Base-by-base conservation (phyloP, 2,888 invertebrate species). In the Leucoptera coffeella region DNA sequence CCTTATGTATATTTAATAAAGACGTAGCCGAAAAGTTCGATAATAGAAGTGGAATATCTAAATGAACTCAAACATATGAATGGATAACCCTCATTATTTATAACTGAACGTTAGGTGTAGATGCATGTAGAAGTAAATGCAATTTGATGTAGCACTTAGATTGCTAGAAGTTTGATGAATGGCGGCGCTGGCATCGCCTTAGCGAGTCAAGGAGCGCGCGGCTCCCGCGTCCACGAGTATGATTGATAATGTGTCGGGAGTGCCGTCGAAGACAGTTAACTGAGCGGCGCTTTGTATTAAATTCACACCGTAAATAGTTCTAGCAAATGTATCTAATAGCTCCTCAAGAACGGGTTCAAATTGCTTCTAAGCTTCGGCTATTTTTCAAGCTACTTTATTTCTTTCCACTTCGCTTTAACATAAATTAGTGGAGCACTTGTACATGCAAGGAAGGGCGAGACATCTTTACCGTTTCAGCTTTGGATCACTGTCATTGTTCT, bases 101-200 rank as follows among this genome's bases (percentile, higher is more conserved):
- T n/a, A n/a, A 5, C 17, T 17, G 15, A 17, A 14, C 12, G 29
- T 14, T 15, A 25, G 31, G 30, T 33, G 42, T 43, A 42, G 39
- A 41, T 45, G 41, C 42, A 21, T 30, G 32, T 35, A 45, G 27
- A 23, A 27, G 8, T 23, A 17, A 20, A 20, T 23, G 26, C 24
- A 28, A 41, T 49, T 42, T 44, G 48, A 43, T 48, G 47, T 49
- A 56, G 60, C 59, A 62, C 64, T 65, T 61, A 56, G 47, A 50
- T 48, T 48, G 50, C 45, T 61, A 54, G 55, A 59, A 61, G 56
- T 60, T 56, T 65, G 67, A 65, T 64, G 60, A 57, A 64, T 55
- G 60, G 50, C 29, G 42, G 40, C 35, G 31, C 33, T 39, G 30
- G 32, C 29, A 31, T n/a, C n/a, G n/a, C n/a, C n/a, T n/a, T n/a